Evolutionary conservation across 2,888 invertebrate genomes (phyloP).

Genomic region (Clostera curtula): DNA sequence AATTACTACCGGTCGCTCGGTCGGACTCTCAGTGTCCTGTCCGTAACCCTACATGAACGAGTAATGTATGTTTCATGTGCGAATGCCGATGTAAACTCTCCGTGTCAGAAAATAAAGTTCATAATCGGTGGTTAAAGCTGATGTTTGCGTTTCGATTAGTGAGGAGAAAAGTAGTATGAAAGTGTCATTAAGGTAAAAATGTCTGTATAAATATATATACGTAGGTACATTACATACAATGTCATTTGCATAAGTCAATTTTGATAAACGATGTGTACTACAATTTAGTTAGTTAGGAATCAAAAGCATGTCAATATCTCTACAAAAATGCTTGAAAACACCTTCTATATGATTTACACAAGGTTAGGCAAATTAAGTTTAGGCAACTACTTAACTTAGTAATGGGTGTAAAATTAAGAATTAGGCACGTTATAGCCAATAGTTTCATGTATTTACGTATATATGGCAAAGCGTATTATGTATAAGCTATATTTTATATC

Average conservation of each 20-base stretch:
- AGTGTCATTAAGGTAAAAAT: slow-evolving; percentile 28
- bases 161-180: slow-evolving; percentile 31
- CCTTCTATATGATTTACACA: slow-evolving; percentile 28
- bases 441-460: slow-evolving; percentile 25
- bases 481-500: slow-evolving; percentile 23
- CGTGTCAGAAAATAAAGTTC: slow-evolving; percentile 23
- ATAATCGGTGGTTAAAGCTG: slow-evolving; percentile 35
- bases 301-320: too few species aligned
- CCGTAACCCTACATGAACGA: slow-evolving; percentile 60
- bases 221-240: slow-evolving; percentile 24
- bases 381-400: slow-evolving; percentile 11
- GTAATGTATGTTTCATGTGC: slow-evolving; percentile 48
- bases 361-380: slow-evolving; percentile 34
- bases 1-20: slow-evolving; percentile 65
- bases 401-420: neutral
- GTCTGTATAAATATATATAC: slow-evolving; percentile 25
- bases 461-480: slow-evolving; percentile 32
- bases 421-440: slow-evolving; percentile 8
- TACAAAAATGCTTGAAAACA: slow-evolving; percentile 27
- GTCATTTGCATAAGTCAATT: slow-evolving; percentile 12
- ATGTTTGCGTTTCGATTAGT: slow-evolving; percentile 34
- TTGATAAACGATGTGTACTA: too few species aligned
- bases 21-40: slow-evolving; percentile 62
- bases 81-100: slow-evolving; percentile 18
- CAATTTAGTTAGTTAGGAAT: too few species aligned